Evolutionary conservation across 2,113 vertebrate genomes (phyloP), one percentile per base, ranked within the genome.

Genomic region (Zosterops pallidus): DNA sequence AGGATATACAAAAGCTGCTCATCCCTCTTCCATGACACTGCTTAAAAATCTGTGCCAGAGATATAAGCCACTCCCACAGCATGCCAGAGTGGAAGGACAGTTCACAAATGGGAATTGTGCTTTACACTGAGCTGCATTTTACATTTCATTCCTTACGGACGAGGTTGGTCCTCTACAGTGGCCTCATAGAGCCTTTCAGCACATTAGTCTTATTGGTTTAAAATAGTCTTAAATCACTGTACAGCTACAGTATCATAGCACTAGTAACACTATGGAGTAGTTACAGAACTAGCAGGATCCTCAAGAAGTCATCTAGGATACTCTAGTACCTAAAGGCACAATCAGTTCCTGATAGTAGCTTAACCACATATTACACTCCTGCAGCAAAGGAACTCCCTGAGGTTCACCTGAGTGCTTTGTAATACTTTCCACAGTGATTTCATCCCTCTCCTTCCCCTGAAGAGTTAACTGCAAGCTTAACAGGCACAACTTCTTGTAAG

Each of bases 1-100:
- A 64, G 35, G 23, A 63, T 33, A 42, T 4, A 26, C 1, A 3
- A 49, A 86, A 86, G 37, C 64, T 91, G 69, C 17, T 83, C 28
- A 37, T 25, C 22, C 23, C 41, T 76, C 53, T 44, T 50, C 47
- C 24, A 5, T 1, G 3, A 39, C 5, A 6, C 16, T 72, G 41
- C 22, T 35, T 78, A 59, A 76, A 76, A 70, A 15, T 17, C 29
- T 0, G 0, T 33, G 46, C 63, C 2, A 2, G 63, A 62, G 46
- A 65, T 44, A 22, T 17, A 31, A 49, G 31, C 22, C 14, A 21
- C 20, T 49, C 64, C 55, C 8, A 3, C 0, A 2, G 25, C 25
- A 24, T 2, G 10, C 37, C 39, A 19, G 50, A 60, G 21, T 4
- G 5, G 44, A 83, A 83, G 23, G 37, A 74, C 11, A 49, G 35